phyloP scores from a whole-genome alignment of 2,888 invertebrate species.

The Drosophila picticornis region DNA sequence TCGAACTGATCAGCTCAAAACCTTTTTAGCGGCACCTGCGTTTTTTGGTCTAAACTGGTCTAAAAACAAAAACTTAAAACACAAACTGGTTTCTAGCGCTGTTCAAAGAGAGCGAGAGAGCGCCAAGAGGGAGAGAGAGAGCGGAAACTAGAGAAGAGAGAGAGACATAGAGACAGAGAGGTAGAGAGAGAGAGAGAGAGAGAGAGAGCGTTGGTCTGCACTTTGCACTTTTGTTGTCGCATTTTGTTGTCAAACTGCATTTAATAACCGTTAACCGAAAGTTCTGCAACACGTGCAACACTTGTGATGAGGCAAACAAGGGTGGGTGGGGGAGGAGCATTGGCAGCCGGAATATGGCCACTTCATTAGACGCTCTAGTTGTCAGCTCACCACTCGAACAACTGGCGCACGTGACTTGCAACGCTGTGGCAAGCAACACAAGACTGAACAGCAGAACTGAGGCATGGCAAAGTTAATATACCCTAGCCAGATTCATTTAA shows the following conservation, averaged over 20 bases:
- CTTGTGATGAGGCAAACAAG: not conserved
- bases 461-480: not conserved
- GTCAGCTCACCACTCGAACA: conserved; percentile 60
- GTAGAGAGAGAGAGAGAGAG: conserved; percentile 4
- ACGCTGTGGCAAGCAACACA: not conserved
- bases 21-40: conserved; percentile 65
- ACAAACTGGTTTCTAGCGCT: conserved; percentile 41
- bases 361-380: conserved; percentile 67
- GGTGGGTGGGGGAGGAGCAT: not conserved
- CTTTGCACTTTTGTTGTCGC: conserved; percentile 72
- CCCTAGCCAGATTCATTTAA: not conserved
- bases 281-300: conserved; percentile 74
- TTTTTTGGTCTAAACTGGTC: conserved; percentile 54
- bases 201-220: conserved; percentile 44
- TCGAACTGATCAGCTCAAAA: conserved; percentile 53
- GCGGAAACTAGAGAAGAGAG: not conserved
- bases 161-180: conserved; percentile 8
- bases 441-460: not conserved
- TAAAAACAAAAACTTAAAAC: conserved; percentile 31
- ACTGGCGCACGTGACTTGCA: conserved; percentile 72
- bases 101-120: conserved; percentile 4
- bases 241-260: conserved; percentile 73
- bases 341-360: conserved; percentile 35
- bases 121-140: conserved; percentile 3
- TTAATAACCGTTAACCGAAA: conserved; percentile 80